Base-by-base conservation (phyloP, 2,888 invertebrate species). In the Acanthacorydalis orientalis region DNA sequence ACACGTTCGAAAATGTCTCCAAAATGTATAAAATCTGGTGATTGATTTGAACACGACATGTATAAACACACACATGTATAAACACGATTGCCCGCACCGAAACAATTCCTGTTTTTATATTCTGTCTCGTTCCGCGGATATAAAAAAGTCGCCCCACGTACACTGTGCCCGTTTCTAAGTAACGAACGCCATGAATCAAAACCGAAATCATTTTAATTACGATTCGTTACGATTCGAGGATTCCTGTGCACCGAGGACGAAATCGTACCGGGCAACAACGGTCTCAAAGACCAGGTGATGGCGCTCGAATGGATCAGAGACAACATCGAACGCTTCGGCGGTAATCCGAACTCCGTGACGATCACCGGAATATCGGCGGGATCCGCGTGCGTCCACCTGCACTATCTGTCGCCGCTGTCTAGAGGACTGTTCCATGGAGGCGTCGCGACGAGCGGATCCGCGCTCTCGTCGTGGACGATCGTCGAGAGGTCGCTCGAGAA, bases 211-310 rank as follows among this genome's bases (percentile, higher is more conserved):
- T n/a, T n/a, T n/a, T n/a, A n/a, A n/a, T n/a, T n/a, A n/a, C n/a
- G n/a, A n/a, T n/a, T n/a, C n/a, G n/a, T n/a, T n/a, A 23, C 23
- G 23, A 23, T 23, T 23, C 23, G 6, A 77, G 80, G 83, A 46
- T 83, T 84, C 60, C 64, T 82, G 1, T 81, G 80, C 57, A 80
- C 82, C 0, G 80, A 75, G 6, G 82, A 83, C 51, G 69, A 72
- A 1, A 58, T 69, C 0, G 67, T 78, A 1, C 74, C 83, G 0
- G 78, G 78, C 4, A 83, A 82, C 59, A 73, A 73, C 54, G 82
- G 82, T 1, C 59, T 82, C 35, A 82, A 82, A 56, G 83, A 83
- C 65, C 82, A 82, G 61, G 68, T 68, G 23, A 67, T 75, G 53
- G 81, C 80, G 0, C 60, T 83, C 37, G 69, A 71, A 51, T 83